Conservation (phyloP, 2,888 invertebrate species). For the Lasius platythorax region DNA sequence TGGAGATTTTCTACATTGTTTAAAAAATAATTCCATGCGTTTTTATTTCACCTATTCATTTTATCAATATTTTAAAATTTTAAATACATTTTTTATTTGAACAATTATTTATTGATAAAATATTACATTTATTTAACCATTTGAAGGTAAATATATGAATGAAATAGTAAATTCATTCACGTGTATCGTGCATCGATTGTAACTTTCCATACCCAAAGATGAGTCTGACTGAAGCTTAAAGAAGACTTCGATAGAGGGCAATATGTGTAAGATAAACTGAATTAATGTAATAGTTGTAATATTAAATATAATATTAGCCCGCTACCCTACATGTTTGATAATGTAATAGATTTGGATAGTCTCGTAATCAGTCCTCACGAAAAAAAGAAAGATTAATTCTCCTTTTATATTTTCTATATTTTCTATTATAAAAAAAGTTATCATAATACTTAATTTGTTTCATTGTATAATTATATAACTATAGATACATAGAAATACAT, state of each 20-base stretch:
- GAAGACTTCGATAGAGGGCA: conserved; percentile 38
- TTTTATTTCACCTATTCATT: not conserved
- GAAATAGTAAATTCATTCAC: not conserved
- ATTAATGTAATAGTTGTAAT: not conserved
- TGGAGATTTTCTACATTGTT: not conserved
- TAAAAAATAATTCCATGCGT: not conserved
- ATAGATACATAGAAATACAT: not conserved
- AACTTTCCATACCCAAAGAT: not conserved
- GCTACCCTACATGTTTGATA: no score
- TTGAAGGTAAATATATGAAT: conserved; percentile 30
- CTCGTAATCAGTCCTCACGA: not conserved
- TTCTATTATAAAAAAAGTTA: not conserved
- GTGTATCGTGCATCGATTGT: not conserved
- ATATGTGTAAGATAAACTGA: not conserved
- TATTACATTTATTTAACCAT: not conserved
- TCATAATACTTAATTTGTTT: not conserved
- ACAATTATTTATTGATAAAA: not conserved
- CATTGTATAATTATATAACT: not conserved
- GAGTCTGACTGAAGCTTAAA: not conserved
- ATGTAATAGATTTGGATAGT: not conserved
- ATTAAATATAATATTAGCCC: no score
- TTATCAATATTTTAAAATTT: not conserved
- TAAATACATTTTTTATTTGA: not conserved
- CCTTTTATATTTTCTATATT: not conserved
- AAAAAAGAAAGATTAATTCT: not conserved